Evolutionary conservation across 1,140 invertebrate genomes (phyloP), one percentile per base, ranked within the genome.

Genomic region (Eriosoma lanigerum): DNA sequence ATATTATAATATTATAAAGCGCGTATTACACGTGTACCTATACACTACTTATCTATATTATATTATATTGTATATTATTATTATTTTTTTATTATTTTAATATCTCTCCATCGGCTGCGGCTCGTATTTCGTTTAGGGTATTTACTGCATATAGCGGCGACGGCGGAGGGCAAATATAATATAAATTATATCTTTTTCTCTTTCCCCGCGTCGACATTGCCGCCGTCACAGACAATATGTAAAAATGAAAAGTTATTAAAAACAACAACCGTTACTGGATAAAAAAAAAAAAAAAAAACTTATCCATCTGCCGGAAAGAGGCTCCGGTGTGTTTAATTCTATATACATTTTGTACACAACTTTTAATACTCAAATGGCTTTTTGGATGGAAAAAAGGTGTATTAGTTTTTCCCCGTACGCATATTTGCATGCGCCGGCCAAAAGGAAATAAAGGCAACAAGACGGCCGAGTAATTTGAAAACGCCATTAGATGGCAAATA

Each of bases 331-430:
- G 75, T 78, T 78, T 78, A 78, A 78, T 78, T 78, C 75, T 56
- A 76, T 76, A 46, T 46, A 46, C 75, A 62, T 78, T 62, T 78
- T 60, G 54, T 60, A 78, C 56, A 46, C 75, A 60, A 60, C 75
- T 78, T 78, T 78, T 78, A 78, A 78, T 82, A 82, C 66, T 66
- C 54, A 75, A 70, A 81, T 60, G 75, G 73, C n/a, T 60, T 72
- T 58, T 46, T 5, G 21, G 58, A 60, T 38, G 72, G 54, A 32
- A 54, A 64, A 80, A 81, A 82, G 60, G 73, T 66, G 58, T 78
- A 60, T 60, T 62, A 64, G 81, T 50, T 80, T 44, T 58, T 21
- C 21, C 19, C 5, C 26, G 48, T 19, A 38, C 44, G 56, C 29
- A 56, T n/a, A 38, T 50, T 58, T 72, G 38, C 32, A 78, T 44